Conservation (phyloP, 2,113 vertebrate genomes). For the Daphoenositta chrysoptera region DNA sequence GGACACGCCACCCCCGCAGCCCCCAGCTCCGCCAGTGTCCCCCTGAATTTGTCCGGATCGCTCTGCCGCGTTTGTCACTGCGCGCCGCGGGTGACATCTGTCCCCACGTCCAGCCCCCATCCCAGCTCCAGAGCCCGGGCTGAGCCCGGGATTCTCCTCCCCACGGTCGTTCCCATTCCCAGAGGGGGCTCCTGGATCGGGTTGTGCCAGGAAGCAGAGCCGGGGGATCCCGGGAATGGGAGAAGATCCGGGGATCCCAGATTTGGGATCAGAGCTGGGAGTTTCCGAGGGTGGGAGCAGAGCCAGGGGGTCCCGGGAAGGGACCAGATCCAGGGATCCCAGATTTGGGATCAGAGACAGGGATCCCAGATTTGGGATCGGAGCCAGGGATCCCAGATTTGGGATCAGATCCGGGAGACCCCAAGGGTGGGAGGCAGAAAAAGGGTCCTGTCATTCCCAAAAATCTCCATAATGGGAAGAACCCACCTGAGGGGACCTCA, state of each 20-base stretch:
- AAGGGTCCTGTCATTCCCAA: neutral
- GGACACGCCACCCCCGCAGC: neutral
- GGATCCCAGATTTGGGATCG: neutral
- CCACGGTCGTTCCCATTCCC: fast-evolving
- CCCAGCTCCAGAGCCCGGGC: neutral
- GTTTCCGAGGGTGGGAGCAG: neutral
- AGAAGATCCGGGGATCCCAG: fast-evolving
- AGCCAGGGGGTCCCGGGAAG: neutral
- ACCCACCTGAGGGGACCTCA: fast-evolving
- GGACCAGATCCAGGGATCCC: neutral
- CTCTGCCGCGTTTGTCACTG: neutral
- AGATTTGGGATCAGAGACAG: neutral
- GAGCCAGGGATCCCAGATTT: too few species aligned
- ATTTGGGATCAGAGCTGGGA: neutral
- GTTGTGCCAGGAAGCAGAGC: neutral
- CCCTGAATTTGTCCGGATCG: fast-evolving
- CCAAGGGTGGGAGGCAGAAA: fast-evolving
- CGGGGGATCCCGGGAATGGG: fast-evolving
- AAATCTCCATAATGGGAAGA: neutral
- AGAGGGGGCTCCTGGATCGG: fast-evolving
- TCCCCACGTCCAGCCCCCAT: neutral
- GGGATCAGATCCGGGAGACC: too few species aligned
- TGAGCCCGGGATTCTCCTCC: neutral
- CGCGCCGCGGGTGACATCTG: neutral
- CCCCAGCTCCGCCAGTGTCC: fast-evolving